Conservation (phyloP, 2,797 vertebrate genomes). For the Chanos chanos region DNA sequence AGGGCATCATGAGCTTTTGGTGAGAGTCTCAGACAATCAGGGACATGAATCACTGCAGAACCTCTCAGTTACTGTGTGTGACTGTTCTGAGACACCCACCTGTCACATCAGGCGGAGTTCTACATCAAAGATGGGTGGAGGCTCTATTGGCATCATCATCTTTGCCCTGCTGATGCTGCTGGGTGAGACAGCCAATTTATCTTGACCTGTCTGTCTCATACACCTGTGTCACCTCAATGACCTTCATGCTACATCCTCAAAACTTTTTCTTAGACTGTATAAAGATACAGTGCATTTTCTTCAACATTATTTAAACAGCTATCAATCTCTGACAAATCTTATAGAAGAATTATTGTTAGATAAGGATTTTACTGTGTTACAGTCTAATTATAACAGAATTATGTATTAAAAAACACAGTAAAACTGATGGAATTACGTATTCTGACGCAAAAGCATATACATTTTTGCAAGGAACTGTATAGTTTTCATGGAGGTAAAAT, state of each 20-base stretch:
- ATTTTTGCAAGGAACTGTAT: too few species aligned
- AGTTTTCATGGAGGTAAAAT: too few species aligned
- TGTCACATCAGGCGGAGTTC: conserved; percentile 29
- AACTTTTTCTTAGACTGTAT: too few species aligned
- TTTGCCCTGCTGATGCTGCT: conserved; percentile 47
- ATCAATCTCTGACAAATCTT: too few species aligned
- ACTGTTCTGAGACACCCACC: conserved; percentile 43
- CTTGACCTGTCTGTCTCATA: neutral
- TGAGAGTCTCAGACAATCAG: conserved; percentile 65
- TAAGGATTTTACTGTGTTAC: too few species aligned
- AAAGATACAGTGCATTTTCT: too few species aligned
- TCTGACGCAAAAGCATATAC: too few species aligned
- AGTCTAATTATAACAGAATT: too few species aligned
- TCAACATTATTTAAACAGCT: too few species aligned
- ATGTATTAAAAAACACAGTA: too few species aligned
- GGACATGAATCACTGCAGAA: conserved; percentile 42
- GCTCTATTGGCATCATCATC: conserved; percentile 34
- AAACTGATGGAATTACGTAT: too few species aligned
- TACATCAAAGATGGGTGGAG: neutral
- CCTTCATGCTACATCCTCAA: neutral
- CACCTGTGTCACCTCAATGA: neutral
- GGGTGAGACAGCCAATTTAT: conserved; percentile 44
- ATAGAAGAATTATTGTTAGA: too few species aligned
- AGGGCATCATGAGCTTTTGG: conserved; percentile 44
- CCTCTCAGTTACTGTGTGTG: conserved; percentile 63